Base-by-base conservation (phyloP, 2,888 invertebrate species). In the Crioceris asparagi region DNA sequence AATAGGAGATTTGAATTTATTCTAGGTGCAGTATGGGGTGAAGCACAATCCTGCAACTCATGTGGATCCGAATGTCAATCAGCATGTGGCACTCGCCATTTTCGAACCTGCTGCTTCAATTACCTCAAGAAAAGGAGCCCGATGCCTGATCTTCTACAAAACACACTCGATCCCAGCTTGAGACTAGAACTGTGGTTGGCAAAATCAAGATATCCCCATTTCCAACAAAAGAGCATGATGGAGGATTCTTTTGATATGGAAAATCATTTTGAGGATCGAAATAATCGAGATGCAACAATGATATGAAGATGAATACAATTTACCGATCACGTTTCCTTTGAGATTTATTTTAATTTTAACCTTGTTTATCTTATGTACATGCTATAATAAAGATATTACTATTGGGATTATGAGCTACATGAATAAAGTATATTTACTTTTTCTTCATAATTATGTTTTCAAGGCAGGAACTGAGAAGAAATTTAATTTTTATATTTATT, bases 41-140 rank as follows among this genome's bases (percentile, higher is more conserved):
- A 72, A n/a, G 67, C 66, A 0, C 57, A 75, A n/a, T 71, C 76
- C 2, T 81, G 80, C 50, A 75, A 76, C 51, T 77, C 77, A 2
- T 81, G 81, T 47, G 81, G 80, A 2, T 67, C 71, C 3, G 79
- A 80, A 57, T 81, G 81, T 46, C 66, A 72, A 8, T 65, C 72
- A 0, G 74, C 77, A 0, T 81, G 81, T 47, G 79, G 81, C 2
- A 80, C 80, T 1, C 66, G 77, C 2, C 74, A 75, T 52, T 81
- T 81, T 60, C 65, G 79, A 3, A 73, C 78, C 1, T 81, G 81
- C 59, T 81, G 82, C 57, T 79, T 78, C 67, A 81, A 81, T 62
- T 81, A 79, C 52, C 61, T 80, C 48, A 71, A 71, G 44, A 76
- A 74, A 61, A 69, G 77, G 46, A 65, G 70, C 17, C 62, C 50